A percentile compares a stretch with the other conserved stretches of the same genome.
phyloP scores from a whole-genome alignment of 2,888 invertebrate species.

The Cancer borealis region DNA sequence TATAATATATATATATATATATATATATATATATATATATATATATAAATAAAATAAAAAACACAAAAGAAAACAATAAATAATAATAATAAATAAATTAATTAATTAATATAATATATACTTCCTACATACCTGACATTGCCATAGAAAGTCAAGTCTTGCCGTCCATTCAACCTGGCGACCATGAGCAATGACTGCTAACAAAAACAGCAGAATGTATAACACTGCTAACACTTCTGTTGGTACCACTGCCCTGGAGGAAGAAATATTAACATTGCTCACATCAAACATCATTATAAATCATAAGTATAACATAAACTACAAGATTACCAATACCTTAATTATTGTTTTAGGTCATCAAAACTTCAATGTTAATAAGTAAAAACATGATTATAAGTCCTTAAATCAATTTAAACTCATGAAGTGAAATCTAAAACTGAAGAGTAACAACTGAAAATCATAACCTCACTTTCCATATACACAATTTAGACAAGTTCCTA shows the following conservation, averaged over 20 bases:
- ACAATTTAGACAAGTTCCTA: background rate
- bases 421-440: too few relatives aligned
- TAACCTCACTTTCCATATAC: too few relatives aligned
- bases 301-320: background rate
- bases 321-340: background rate
- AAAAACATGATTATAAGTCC: too few relatives aligned
- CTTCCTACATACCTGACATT: constrained; percentile 80
- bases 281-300: background rate
- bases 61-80: too few relatives aligned
- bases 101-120: background rate
- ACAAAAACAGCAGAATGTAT: constrained; percentile 89
- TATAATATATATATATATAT: too few relatives aligned
- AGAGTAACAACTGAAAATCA: background rate
- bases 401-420: too few relatives aligned
- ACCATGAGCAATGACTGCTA: constrained; percentile 91
- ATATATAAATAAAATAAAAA: too few relatives aligned
- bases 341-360: background rate
- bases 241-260: constrained; percentile 86
- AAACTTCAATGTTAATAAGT: too few relatives aligned
- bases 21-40: too few relatives aligned
- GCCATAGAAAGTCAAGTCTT: constrained; percentile 83
- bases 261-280: background rate
- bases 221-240: constrained; percentile 86
- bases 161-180: constrained; percentile 92
- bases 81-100: too few relatives aligned